Base-by-base conservation (phyloP, 2,888 invertebrate species). In the Oscheius onirici region DNA sequence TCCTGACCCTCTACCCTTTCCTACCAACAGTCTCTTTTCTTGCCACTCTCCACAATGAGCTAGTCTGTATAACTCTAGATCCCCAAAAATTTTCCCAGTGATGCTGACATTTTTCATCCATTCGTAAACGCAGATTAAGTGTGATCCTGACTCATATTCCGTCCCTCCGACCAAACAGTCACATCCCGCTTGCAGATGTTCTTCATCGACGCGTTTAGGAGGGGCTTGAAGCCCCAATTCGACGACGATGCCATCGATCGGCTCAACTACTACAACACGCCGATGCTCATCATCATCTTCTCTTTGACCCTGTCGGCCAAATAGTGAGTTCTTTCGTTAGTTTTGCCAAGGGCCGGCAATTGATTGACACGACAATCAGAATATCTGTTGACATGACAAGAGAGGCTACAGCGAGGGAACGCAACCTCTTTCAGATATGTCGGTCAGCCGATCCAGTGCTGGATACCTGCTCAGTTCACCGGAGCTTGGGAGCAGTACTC, bases 391-490 rank as follows among this genome's bases (percentile, higher is more conserved):
- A n/a, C n/a, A 17, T 43, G 44, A 44, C 61, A 46, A 43, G 44
- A 61, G 61, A 24, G 22, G 22, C 17, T 24, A 13, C 2, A 55
- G 6, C 8, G 51, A 1, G 2, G 20, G 55, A 2, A 26, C 28
- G 17, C n/a, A n/a, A n/a, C n/a, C n/a, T n/a, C 26, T 71, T 75
- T 68, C 61, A 80, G 80, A 66, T 87, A 87, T 66, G 86, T 87
- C 52, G 87, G 87, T 15, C 85, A 86, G 76, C 87, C 87, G 1
- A 87, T 87, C 69, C 87, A 87, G 69, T 87, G 87, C 70, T 87
- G 87, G 87, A 84, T 87, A 54, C 87, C 87, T 0, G 87, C 87
- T 34, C 87, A 87, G 67, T 86, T 87, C 78, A 87, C 83, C 24
- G 74, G 83, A 2, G 86, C 86, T 57, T 86, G 86, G 87, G 87